phyloP scores from a whole-genome alignment of 2,888 invertebrate species.

The Pecten maximus region DNA sequence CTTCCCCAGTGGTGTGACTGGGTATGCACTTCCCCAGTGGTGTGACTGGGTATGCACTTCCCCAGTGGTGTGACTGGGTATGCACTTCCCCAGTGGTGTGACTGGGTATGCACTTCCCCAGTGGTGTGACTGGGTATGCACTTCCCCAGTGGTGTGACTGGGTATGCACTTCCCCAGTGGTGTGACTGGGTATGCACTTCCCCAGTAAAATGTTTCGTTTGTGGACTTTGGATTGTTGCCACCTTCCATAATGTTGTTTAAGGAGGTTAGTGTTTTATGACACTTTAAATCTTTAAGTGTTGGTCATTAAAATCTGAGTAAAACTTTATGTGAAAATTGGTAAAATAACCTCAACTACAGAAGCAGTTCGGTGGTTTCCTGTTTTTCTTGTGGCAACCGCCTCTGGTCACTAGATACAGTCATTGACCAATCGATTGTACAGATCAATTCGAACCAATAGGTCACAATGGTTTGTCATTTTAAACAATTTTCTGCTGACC shows the following conservation, averaged over 20 bases:
- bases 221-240: background rate
- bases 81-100: too few relatives aligned
- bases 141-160: background rate
- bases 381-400: background rate
- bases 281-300: background rate
- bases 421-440: background rate
- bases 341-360: background rate
- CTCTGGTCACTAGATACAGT: background rate
- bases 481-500: constrained; percentile 24
- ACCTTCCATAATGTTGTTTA: background rate
- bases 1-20: too few relatives aligned
- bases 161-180: background rate
- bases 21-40: too few relatives aligned
- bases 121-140: background rate
- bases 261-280: background rate
- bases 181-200: background rate
- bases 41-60: too few relatives aligned
- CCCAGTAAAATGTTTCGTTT: background rate
- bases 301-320: background rate
- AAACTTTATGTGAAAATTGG: constrained; percentile 11
- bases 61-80: too few relatives aligned
- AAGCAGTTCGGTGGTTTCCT: background rate
- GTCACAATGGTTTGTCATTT: constrained; percentile 5
- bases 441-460: background rate
- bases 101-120: background rate